Evolutionary conservation across 2,888 invertebrate genomes (phyloP), one percentile per base, ranked within the genome.

Genomic region (Cotesia congregata): DNA sequence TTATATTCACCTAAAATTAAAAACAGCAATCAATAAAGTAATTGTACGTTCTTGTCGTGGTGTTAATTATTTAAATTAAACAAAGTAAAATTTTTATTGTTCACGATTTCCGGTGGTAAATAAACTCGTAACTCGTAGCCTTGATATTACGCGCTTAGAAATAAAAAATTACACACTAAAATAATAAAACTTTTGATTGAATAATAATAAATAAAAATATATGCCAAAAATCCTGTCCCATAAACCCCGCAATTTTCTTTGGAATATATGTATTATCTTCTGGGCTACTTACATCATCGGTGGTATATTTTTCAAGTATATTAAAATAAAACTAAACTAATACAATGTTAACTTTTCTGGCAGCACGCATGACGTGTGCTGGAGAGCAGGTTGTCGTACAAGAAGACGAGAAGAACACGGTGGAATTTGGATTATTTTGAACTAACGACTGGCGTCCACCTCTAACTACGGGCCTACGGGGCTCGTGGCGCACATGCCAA

Each of bases 361-460:
- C 65, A 73, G 72, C 73, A 73, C 72, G 59, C 65, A 65, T 15
- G 61, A 71, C 71, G 72, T 67, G 41, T 67, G 40, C 67, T 67
- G 72, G 76, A 72, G 77, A 79, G 76, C 76, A 80, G 81, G 80
- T 80, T 79, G 80, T 79, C 62, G 78, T 77, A 77, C 76, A 12
- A 50, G 69, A 60, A 70, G 65, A 61, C 71, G 50, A 50, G 69
- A 60, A 70, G 65, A 61, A 73, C 75, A 72, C 76, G 72, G 68
- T 80, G 80, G 80, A 81, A 81, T 81, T 79, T 76, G 77, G 69
- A 81, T 81, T 81, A 80, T 81, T 80, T 79, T 65, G 76, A 70
- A 79, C 78, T 77, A 81, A 79, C 80, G 79, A 81, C 78, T 78
- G 75, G 75, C 76, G 72, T 78, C 77, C 79, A 79, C 67, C 78